Evolutionary conservation across 2,113 vertebrate genomes (phyloP).

Genomic region (Meles meles): DNA sequence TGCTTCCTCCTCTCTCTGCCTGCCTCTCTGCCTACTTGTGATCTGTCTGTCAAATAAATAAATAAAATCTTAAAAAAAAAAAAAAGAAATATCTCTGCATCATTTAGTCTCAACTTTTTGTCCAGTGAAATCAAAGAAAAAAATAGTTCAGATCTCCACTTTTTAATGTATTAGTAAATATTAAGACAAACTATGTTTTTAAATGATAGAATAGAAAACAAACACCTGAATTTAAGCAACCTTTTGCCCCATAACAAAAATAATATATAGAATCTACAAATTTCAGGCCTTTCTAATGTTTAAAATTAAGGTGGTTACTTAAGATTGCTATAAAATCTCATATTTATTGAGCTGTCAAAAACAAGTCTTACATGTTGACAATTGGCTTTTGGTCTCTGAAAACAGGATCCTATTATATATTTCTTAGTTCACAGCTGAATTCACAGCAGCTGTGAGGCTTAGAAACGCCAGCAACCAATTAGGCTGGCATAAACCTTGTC

Average conservation of each 20-base stretch:
- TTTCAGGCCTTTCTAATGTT: constrained; percentile 29
- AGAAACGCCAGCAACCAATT: constrained; percentile 83
- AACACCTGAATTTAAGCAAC: constrained; percentile 11
- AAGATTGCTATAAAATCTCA: constrained; percentile 61
- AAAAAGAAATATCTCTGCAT: background rate
- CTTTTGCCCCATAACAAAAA: constrained; percentile 25
- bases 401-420: constrained; percentile 82
- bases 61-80: too few species aligned
- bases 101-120: constrained; percentile 12
- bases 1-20: too few species aligned
- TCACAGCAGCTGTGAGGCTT: constrained; percentile 80
- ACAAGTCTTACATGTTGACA: constrained; percentile 77
- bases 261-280: background rate
- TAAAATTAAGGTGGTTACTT: constrained; percentile 52
- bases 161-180: constrained; percentile 28
- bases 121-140: background rate
- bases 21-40: too few species aligned
- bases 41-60: too few species aligned
- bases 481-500: constrained; percentile 78
- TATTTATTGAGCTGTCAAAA: constrained; percentile 70
- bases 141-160: background rate
- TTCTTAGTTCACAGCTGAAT: constrained; percentile 82
- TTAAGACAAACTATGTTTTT: background rate
- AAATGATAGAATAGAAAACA: background rate
- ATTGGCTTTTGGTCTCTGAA: constrained; percentile 77